These are phyloP conservation scores for Sylvietta virens DNA, from an alignment of 2,113 vertebrate species.

Conservation along the genomic window DNA sequence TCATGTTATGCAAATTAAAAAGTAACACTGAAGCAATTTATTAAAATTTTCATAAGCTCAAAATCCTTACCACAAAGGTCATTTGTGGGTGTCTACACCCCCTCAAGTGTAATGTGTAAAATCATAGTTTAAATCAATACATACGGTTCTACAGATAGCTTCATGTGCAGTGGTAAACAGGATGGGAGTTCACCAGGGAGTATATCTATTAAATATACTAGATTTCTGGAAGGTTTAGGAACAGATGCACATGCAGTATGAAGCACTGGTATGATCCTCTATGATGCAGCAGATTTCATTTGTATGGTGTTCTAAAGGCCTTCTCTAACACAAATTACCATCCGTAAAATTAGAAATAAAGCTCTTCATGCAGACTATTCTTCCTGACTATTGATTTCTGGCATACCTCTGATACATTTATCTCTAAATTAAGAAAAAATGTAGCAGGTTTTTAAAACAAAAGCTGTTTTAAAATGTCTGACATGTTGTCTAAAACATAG, in stretches of 20 bases:
- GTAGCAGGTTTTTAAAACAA: not conserved
- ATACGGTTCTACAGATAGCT: not conserved
- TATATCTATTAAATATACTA: not conserved
- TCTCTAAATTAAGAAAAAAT: not conserved
- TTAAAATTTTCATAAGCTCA: not conserved
- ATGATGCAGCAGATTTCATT: not conserved
- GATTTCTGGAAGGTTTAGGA: not conserved
- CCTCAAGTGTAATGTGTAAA: not conserved
- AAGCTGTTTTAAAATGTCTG: not conserved
- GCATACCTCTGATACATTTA: not conserved
- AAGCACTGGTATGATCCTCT: not conserved
- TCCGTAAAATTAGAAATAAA: not conserved
- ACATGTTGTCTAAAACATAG: not conserved
- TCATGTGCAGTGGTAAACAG: not conserved
- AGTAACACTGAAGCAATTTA: not conserved
- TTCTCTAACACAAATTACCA: not conserved
- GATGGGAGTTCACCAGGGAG: not conserved
- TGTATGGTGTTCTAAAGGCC: not conserved
- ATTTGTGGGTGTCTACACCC: not conserved
- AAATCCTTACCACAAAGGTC: not conserved
- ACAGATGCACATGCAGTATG: not conserved
- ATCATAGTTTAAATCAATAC: not conserved
- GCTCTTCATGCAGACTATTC: not conserved
- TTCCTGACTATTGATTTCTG: not conserved
- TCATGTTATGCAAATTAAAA: not conserved